Evolutionary conservation across 2,113 vertebrate genomes (phyloP).

Genomic region (Oncorhynchus keta): DNA sequence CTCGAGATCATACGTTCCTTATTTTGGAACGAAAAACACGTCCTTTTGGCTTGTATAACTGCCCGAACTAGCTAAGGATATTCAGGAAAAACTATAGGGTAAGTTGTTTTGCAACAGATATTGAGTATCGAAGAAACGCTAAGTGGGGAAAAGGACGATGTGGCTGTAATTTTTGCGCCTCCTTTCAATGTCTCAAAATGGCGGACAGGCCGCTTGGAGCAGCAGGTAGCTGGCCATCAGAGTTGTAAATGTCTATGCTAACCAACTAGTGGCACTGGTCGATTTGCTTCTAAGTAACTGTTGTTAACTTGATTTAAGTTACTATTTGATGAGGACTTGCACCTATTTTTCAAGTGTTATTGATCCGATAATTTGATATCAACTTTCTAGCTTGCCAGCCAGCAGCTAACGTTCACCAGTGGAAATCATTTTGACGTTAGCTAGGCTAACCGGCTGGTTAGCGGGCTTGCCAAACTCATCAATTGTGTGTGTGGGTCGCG

Average conservation of each 20-base stretch:
- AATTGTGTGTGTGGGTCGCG: too few species aligned
- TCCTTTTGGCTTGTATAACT: constrained; percentile 51
- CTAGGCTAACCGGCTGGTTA: background rate
- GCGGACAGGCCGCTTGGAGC: constrained; percentile 75
- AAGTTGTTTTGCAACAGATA: constrained; percentile 40
- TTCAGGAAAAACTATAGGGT: constrained; percentile 60
- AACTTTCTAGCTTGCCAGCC: background rate
- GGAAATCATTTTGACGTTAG: background rate
- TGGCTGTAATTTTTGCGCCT: constrained; percentile 73
- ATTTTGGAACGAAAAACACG: constrained; percentile 47
- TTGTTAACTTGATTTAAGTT: background rate
- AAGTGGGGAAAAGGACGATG: constrained; percentile 70
- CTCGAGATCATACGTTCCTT: constrained; percentile 56
- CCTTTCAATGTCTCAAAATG: constrained; percentile 81
- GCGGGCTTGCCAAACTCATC: background rate
- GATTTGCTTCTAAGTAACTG: background rate
- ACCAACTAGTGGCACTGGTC: background rate
- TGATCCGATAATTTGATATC: background rate
- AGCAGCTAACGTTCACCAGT: background rate
- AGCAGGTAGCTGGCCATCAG: constrained; percentile 61
- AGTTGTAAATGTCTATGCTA: constrained; percentile 17
- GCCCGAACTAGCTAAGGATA: constrained; percentile 41
- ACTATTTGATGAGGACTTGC: too few species aligned
- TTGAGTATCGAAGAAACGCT: constrained; percentile 42
- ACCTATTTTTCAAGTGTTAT: too few species aligned